Evolutionary conservation across 2,797 vertebrate genomes (phyloP).

Genomic region (Mus caroli): DNA sequence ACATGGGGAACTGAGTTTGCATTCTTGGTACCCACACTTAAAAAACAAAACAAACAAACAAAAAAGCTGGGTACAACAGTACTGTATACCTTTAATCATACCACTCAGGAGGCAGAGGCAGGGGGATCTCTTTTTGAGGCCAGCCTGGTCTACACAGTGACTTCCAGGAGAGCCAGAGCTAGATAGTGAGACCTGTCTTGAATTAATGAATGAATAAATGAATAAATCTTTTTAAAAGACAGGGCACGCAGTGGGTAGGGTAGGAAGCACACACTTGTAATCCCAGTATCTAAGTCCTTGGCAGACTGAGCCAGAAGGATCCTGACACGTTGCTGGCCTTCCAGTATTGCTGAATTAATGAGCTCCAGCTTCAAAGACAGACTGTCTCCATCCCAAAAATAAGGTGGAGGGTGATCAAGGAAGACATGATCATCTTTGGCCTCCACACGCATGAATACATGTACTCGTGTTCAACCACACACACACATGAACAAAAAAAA

Average conservation of each 20-base stretch:
- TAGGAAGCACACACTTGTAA: not conserved
- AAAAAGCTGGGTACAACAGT: not conserved
- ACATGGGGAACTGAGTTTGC: not conserved
- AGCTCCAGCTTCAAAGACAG: not conserved
- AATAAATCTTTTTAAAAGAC: not conserved
- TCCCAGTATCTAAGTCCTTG: not conserved
- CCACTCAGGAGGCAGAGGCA: not conserved
- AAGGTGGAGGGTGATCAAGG: not conserved
- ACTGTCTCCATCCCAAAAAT: not conserved
- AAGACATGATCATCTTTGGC: not conserved
- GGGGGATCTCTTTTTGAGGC: not conserved
- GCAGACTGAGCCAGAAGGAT: not conserved
- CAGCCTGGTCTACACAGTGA: not conserved
- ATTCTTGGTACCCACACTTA: not conserved
- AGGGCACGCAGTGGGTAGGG: not conserved
- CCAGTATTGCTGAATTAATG: not conserved
- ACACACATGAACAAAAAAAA: not conserved
- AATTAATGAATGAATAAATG: not conserved
- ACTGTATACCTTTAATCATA: not conserved
- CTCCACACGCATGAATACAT: not conserved
- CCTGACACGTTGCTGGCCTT: not conserved
- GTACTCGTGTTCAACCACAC: not conserved
- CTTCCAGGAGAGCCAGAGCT: not conserved
- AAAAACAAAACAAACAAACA: not conserved
- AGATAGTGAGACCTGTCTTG: not conserved